phyloP scores from a whole-genome alignment of 2,113 vertebrate genomes.

The Trogon surrucura region DNA sequence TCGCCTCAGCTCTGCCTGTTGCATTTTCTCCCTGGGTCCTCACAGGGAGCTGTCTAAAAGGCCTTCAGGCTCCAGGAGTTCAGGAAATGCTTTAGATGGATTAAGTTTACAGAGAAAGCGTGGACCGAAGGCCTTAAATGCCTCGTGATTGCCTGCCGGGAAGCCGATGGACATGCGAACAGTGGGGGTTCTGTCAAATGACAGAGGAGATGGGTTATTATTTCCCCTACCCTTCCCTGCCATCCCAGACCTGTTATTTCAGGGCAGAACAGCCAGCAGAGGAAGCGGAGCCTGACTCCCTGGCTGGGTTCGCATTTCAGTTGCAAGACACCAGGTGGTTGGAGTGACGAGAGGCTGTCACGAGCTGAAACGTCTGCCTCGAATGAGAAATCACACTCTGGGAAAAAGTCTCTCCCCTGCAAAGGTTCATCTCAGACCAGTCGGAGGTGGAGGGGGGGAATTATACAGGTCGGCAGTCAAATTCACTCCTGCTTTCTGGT shows the following conservation, averaged over 20 bases:
- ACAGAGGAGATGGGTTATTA: not conserved
- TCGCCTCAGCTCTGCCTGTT: not conserved
- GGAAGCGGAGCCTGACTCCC: conserved; percentile 49
- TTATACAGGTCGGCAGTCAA: not conserved
- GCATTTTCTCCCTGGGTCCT: not conserved
- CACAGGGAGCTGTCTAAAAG: not conserved
- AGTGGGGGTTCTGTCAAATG: not conserved
- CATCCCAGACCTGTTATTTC: conserved; percentile 53
- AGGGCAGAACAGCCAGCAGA: conserved; percentile 21
- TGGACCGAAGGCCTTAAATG: not conserved
- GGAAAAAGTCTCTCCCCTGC: conserved; percentile 13
- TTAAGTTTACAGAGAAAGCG: not conserved
- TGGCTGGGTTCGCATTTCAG: conserved; percentile 42
- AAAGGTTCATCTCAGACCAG: not conserved
- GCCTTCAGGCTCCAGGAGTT: not conserved
- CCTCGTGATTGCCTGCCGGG: not conserved
- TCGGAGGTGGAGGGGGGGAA: not conserved
- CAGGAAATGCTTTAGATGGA: not conserved
- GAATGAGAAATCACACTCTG: conserved; percentile 27
- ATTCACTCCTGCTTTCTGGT: not conserved
- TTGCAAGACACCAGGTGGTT: conserved; percentile 41
- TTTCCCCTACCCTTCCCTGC: not conserved
- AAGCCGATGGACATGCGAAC: not conserved
- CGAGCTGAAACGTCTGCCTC: conserved; percentile 49
- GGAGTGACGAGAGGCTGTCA: conserved; percentile 70